A percentile compares a stretch with the other conserved stretches of the same genome.
Evolutionary conservation across 2,113 vertebrate species (phyloP).

Genomic region (Cinclus cinclus): DNA sequence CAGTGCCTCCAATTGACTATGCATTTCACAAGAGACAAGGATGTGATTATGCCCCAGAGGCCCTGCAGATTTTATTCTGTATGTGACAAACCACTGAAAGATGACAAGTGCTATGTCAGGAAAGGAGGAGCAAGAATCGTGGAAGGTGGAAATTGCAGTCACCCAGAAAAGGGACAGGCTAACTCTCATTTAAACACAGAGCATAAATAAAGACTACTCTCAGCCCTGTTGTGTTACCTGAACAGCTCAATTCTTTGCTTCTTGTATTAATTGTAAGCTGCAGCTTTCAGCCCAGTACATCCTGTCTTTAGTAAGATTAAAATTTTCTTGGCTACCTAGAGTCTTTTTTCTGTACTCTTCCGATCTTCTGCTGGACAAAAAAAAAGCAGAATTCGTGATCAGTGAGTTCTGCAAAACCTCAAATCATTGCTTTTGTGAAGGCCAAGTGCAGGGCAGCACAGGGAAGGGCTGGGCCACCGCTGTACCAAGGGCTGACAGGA

Average conservation of each 20-base stretch:
- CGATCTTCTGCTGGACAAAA: neutral
- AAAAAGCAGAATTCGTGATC: neutral
- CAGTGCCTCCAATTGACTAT: neutral
- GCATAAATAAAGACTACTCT: neutral
- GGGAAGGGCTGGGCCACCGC: neutral
- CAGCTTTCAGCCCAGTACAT: neutral
- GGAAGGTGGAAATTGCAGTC: neutral
- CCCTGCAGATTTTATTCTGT: neutral
- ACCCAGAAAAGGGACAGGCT: neutral
- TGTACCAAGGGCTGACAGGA: neutral
- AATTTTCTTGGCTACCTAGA: neutral
- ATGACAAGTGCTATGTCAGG: neutral
- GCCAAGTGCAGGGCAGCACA: neutral
- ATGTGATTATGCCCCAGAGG: neutral
- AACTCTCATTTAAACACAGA: neutral
- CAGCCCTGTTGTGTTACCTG: neutral
- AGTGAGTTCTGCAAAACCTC: neutral
- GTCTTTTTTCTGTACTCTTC: neutral
- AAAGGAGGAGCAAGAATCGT: neutral
- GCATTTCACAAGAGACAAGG: neutral
- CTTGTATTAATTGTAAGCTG: neutral
- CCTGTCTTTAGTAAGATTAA: neutral
- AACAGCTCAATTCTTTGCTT: neutral
- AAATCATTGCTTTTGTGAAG: neutral
- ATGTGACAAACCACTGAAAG: neutral